Evolutionary conservation across 2,888 invertebrate genomes (phyloP), one percentile per base, ranked within the genome.

Genomic region (Acronicta alni): DNA sequence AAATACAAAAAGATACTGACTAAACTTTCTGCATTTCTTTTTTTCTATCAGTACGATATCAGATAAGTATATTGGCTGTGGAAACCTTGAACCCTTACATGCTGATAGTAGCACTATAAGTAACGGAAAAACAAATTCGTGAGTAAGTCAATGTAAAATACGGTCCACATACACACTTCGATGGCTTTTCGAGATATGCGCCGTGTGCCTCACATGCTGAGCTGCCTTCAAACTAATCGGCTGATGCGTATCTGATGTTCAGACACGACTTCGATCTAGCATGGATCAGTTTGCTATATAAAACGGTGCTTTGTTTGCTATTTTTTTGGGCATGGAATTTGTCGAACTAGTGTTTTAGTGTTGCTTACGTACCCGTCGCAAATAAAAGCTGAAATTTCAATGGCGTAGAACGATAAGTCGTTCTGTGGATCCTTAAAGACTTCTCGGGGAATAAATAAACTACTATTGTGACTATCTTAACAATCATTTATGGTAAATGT

Each of bases 201-300:
- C 35, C 39, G 49, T 69, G 52, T 51, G 66, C 42, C 62, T 69
- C 58, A 62, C 68, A 72, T 59, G 62, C 54, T 74, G 77, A 71
- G 75, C 77, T 74, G 77, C 64, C 75, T 73, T 80, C 74, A 73
- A 81, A 83, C 81, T 79, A 75, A 79, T 79, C 75, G 75, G 65
- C 57, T 74, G 79, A 79, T 81, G 79, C 72, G 75, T 82, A 82
- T 84, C 84, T 76, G 76, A 79, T 81, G 79, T 71, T 77, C 56
- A 68, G 67, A 64, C 65, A 71, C 71, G 58, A 60, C 44, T 53
- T 47, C 42, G 12, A 35, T 32, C 18, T n/a, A 47, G 46, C 46
- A 43, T 53, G 41, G 43, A 61, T 62, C 56, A 72, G 47, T 38
- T 37, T 49, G 41, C 43, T 41, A 55, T 58, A 30, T 43, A 38